Evolutionary conservation across 2,113 vertebrate species (phyloP), one percentile per base, ranked within the genome.

Genomic region (Lepidothrix coronata): DNA sequence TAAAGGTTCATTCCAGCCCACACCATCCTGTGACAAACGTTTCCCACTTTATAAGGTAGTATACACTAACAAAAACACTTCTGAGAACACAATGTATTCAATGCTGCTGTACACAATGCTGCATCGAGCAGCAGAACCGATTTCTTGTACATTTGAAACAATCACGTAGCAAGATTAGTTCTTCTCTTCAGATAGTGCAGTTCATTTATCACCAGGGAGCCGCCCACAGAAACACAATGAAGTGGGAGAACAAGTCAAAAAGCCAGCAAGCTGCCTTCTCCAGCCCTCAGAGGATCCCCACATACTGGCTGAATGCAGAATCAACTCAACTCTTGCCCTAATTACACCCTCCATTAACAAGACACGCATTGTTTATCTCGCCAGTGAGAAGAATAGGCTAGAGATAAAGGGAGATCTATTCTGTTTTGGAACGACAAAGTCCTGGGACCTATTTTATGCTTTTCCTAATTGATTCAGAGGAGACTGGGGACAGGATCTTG

Each of bases 201-300:
- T 37, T 85, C 39, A 91, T 97, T 95, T 75, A 92, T 84, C 84
- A 87, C 41, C 4, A 59, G 85, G 91, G 96, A 95, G 96, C 81
- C 0, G 2, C 88, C 90, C 65, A 86, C 31, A 96, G 79, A 88
- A 96, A 91, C 85, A 92, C 88, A 93, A 92, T 81, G 83, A 91
- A 96, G 85, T 75, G 72, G 76, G 83, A 95, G 93, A 95, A 86
- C 83, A 61, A 91, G 92, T 96, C 43, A 17, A 55, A 91, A 93
- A 89, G 96, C 72, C 72, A 95, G 88, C 72, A 27, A 83, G 30
- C 91, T 74, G 85, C 91, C 65, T 92, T 75, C 85, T 75, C 39
- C 63, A 63, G 72, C 57, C 77, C 95, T 84, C 57, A 30, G 85
- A 92, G 83, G 68, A 86, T 88, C 79, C 35, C 25, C 61, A 68